phyloP scores from a whole-genome alignment of 2,113 vertebrate genomes.

The Mungos mungo region DNA sequence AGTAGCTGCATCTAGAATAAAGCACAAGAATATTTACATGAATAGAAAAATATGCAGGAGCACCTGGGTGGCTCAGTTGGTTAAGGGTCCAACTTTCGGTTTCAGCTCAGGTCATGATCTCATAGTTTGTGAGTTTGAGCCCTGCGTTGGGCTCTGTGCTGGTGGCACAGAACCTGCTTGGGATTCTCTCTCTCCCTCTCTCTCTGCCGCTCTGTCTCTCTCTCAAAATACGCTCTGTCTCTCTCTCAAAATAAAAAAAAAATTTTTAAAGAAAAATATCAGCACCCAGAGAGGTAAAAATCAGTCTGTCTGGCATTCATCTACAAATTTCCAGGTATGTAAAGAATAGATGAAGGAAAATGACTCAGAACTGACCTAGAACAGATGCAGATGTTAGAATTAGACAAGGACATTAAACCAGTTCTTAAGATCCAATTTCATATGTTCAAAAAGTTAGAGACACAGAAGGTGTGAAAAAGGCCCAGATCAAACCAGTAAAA shows the following conservation, averaged over 20 bases:
- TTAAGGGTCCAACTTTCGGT: too few relatives aligned
- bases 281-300: neutral
- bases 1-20: neutral
- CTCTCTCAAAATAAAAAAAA: too few relatives aligned
- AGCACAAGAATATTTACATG: neutral
- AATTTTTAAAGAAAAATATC: neutral
- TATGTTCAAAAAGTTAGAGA: neutral
- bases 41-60: neutral
- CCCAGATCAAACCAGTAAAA: neutral
- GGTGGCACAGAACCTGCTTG: too few relatives aligned
- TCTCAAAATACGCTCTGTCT: too few relatives aligned
- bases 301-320: neutral
- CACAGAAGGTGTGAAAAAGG: neutral
- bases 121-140: too few relatives aligned
- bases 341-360: conserved; percentile 10
- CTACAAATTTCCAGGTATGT: neutral
- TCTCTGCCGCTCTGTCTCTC: too few relatives aligned
- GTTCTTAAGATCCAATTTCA: neutral
- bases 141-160: too few relatives aligned
- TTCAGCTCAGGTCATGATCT: too few relatives aligned
- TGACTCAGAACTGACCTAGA: neutral
- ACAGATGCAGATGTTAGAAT: neutral
- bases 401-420: neutral
- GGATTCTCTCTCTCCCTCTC: too few relatives aligned
- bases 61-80: too few relatives aligned